Conservation (phyloP, 2,888 invertebrate species). For the Rapana venosa region DNA sequence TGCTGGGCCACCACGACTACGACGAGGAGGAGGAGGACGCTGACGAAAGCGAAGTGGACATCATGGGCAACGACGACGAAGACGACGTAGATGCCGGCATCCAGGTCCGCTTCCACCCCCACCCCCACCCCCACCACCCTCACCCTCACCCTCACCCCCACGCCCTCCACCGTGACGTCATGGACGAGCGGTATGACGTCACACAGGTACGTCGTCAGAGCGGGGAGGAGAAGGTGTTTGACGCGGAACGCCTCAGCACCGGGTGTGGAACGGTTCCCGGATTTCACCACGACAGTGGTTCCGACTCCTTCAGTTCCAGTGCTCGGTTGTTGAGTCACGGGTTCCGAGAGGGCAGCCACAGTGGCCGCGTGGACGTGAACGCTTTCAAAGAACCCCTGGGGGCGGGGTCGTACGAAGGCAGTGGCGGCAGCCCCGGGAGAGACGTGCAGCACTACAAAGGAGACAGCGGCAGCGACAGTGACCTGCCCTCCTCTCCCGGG, state of each 20-base stretch:
- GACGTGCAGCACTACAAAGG: not conserved
- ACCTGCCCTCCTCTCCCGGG: conserved; percentile 10
- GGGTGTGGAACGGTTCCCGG: not conserved
- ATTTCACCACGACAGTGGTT: not conserved
- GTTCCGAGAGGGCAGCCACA: not conserved
- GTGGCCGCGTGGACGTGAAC: not conserved
- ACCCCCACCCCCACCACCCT: not conserved
- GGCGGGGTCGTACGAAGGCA: not conserved
- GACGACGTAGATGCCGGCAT: conserved; percentile 18
- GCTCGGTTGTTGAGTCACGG: not conserved
- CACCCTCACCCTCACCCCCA: not conserved
- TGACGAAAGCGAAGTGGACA: conserved; percentile 43
- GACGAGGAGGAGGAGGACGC: conserved; percentile 44
- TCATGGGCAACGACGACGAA: conserved; percentile 43
- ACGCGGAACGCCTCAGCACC: not conserved
- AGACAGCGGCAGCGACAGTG: conserved; percentile 31
- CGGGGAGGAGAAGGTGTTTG: not conserved
- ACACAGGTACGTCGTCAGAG: not conserved
- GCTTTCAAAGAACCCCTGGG: not conserved
- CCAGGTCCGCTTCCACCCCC: conserved; percentile 7
- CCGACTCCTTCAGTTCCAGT: not conserved
- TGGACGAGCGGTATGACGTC: not conserved
- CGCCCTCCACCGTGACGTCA: conserved; percentile 7
- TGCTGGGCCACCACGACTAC: conserved; percentile 60
- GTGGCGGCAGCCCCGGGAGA: not conserved